Conservation (phyloP, 2,797 vertebrate species). For the Rachycentron canadum region DNA sequence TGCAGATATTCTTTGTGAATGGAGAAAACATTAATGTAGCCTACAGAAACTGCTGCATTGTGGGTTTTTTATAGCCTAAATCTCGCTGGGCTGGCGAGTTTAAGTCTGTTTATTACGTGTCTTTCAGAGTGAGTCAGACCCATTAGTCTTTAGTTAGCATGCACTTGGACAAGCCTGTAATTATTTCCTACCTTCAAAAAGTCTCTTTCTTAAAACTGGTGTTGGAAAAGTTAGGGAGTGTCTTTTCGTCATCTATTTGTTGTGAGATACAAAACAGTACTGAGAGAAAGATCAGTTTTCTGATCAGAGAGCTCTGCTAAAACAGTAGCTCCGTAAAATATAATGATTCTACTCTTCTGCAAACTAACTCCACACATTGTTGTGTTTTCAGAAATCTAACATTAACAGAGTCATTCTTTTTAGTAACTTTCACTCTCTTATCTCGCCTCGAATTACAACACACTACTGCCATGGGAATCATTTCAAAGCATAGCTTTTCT, state of each 20-base stretch:
- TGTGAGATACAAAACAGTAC: background rate
- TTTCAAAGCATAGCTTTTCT: conserved; percentile 30
- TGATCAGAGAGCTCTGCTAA: background rate
- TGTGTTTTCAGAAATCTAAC: conserved; percentile 43
- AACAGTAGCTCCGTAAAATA: background rate
- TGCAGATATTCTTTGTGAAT: background rate
- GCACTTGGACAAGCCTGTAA: background rate
- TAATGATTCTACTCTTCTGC: background rate
- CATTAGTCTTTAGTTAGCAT: background rate
- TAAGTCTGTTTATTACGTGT: background rate
- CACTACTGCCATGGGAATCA: conserved; percentile 40
- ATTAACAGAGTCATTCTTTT: conserved; percentile 55
- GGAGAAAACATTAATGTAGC: too few species aligned
- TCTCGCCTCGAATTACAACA: conserved; percentile 53
- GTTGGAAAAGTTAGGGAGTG: background rate
- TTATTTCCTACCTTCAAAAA: background rate
- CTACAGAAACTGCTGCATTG: background rate
- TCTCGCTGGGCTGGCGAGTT: background rate
- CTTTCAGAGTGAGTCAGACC: background rate
- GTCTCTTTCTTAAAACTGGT: background rate
- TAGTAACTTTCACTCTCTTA: conserved; percentile 45
- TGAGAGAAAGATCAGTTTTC: background rate
- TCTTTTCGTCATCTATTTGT: background rate
- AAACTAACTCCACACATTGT: conserved; percentile 38
- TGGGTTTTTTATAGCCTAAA: background rate